These are phyloP conservation scores for Anagyrus pseudococci DNA, from an alignment of 2,888 invertebrate genomes.

Conservation along the genomic window DNA sequence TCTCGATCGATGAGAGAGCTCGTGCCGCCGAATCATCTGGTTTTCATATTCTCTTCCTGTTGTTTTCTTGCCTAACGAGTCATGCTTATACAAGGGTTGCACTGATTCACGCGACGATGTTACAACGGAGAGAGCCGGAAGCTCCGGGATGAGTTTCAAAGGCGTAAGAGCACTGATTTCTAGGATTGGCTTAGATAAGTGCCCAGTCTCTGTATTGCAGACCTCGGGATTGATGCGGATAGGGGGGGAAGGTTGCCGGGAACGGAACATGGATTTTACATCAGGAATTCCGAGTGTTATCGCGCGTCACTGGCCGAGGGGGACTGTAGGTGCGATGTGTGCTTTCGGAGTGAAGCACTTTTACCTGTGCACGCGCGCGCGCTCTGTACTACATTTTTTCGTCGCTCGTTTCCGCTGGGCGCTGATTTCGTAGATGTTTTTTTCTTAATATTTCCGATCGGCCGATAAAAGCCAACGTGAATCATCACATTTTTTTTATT, in stretches of 20 bases:
- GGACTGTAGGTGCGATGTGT: background rate
- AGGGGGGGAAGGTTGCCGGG: too few species aligned
- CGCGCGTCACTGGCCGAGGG: background rate
- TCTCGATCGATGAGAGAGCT: slow-evolving; percentile 39
- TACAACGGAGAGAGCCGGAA: too few species aligned
- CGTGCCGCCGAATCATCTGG: background rate
- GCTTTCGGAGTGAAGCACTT: slow-evolving; percentile 31
- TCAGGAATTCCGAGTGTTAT: slow-evolving; percentile 26
- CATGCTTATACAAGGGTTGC: slow-evolving; percentile 7
- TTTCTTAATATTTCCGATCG: background rate
- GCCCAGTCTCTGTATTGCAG: too few species aligned
- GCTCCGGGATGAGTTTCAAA: too few species aligned
- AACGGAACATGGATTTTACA: slow-evolving; percentile 22
- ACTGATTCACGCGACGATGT: slow-evolving; percentile 25
- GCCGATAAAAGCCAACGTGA: too few species aligned
- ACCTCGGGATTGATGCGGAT: too few species aligned
- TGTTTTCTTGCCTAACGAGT: background rate
- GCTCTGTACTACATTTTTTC: too few species aligned
- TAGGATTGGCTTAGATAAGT: too few species aligned
- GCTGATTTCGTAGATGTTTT: background rate
- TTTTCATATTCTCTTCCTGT: background rate
- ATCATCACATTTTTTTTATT: too few species aligned
- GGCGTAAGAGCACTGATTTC: too few species aligned
- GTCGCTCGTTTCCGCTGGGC: too few species aligned
- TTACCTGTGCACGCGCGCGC: background rate